Conservation (phyloP, 2,888 invertebrate genomes). For the Alviniconcha strummeri region DNA sequence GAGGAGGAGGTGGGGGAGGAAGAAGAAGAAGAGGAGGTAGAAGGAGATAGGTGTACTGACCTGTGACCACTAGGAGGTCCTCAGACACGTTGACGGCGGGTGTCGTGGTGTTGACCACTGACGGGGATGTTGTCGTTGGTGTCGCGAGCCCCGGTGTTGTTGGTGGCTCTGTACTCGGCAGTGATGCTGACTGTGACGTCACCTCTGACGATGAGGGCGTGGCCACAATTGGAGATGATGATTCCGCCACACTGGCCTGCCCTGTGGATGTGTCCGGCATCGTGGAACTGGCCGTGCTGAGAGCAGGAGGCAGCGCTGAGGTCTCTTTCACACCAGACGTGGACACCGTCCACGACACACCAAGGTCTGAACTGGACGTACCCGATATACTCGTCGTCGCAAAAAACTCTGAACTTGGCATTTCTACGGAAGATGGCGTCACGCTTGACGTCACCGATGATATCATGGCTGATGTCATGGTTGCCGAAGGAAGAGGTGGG, state of each 20-base stretch:
- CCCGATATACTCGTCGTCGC: too few species aligned
- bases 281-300: background rate
- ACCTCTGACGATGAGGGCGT: background rate
- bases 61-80: constrained; percentile 25
- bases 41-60: background rate
- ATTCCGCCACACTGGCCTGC: background rate
- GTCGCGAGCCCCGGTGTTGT: background rate
- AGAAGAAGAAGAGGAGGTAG: background rate
- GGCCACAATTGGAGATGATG: background rate
- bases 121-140: background rate
- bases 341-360: background rate
- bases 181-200: background rate
- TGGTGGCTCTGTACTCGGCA: background rate
- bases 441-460: too few species aligned
- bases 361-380: background rate
- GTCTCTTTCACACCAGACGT: too few species aligned
- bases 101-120: background rate
- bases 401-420: background rate
- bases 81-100: background rate
- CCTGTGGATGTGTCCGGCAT: background rate
- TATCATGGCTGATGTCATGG: too few species aligned
- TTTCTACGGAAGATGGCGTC: background rate
- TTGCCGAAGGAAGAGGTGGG: too few species aligned
- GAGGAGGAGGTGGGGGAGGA: background rate
- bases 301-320: background rate